A percentile compares a stretch with the other conserved stretches of the same genome.
Conservation (phyloP, 35 echinoderm and acorn worm species). For the Stichopus chloronotus region DNA sequence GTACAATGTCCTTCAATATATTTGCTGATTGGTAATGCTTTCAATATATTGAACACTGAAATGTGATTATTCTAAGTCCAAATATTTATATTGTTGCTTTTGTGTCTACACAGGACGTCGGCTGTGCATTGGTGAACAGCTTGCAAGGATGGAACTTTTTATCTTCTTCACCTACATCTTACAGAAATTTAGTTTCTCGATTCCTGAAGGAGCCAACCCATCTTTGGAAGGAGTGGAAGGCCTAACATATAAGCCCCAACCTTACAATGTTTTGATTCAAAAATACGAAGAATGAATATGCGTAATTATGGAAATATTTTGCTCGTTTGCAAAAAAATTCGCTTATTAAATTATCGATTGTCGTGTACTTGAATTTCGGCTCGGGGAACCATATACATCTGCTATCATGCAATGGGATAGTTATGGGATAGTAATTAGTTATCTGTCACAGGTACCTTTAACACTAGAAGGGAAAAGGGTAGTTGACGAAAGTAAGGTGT, state of each 20-base stretch:
- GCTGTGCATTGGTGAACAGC: slow-evolving; percentile 14
- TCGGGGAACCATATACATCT: too few relatives aligned
- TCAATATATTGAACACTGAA: too few relatives aligned
- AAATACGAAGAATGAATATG: background rate
- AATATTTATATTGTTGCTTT: background rate
- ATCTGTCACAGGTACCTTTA: too few relatives aligned
- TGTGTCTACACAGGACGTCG: background rate
- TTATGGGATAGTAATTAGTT: too few relatives aligned
- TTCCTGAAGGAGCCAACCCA: slow-evolving; percentile 1
- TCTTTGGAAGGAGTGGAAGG: background rate
- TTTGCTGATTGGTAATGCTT: too few relatives aligned
- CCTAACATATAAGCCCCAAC: background rate
- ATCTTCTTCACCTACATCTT: background rate
- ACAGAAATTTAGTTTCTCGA: background rate
- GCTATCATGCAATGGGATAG: too few relatives aligned
- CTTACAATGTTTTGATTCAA: background rate
- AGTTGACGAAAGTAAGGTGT: too few relatives aligned
- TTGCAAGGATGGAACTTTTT: background rate
- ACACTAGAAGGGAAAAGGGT: too few relatives aligned
- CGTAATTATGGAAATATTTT: too few relatives aligned
- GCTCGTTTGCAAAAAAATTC: too few relatives aligned
- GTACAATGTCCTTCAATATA: background rate
- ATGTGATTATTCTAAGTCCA: background rate
- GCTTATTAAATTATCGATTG: too few relatives aligned
- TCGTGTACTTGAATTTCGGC: too few relatives aligned